These are phyloP conservation scores for Euwallacea similis DNA, from an alignment of 1,140 invertebrate genomes.

Conservation along the genomic window DNA sequence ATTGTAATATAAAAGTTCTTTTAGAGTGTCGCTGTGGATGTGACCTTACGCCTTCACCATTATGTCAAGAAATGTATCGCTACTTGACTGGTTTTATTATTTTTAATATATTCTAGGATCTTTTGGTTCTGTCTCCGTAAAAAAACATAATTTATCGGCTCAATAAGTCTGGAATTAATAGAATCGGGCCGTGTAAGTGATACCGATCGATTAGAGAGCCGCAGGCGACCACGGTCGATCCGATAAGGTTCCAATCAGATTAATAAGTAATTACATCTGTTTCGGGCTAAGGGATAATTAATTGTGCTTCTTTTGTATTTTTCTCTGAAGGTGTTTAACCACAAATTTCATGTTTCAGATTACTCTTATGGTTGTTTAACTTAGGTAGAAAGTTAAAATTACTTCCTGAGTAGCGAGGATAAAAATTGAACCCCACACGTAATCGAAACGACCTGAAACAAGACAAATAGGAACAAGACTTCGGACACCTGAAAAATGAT, in stretches of 20 bases:
- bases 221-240: conserved; percentile 7
- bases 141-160: background rate
- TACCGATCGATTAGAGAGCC: conserved; percentile 22
- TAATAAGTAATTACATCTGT: conserved; percentile 27
- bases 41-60: no score
- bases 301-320: background rate
- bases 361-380: no score
- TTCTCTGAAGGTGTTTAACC: no score
- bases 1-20: no score
- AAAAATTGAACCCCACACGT: background rate
- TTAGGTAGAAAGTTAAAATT: no score
- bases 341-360: no score
- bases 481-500: conserved; percentile 41
- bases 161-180: conserved; percentile 5
- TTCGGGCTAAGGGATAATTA: conserved; percentile 13
- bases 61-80: no score
- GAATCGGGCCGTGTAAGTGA: conserved; percentile 16
- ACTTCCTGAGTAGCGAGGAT: no score
- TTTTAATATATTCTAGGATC: no score
- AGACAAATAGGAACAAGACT: conserved; percentile 34
- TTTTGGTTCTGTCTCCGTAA: no score
- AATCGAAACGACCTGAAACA: conserved; percentile 2
- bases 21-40: no score
- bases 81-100: no score
- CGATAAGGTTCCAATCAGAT: conserved; percentile 20